phyloP scores from a whole-genome alignment of 2,888 invertebrate species.

The Meteorus colon region DNA sequence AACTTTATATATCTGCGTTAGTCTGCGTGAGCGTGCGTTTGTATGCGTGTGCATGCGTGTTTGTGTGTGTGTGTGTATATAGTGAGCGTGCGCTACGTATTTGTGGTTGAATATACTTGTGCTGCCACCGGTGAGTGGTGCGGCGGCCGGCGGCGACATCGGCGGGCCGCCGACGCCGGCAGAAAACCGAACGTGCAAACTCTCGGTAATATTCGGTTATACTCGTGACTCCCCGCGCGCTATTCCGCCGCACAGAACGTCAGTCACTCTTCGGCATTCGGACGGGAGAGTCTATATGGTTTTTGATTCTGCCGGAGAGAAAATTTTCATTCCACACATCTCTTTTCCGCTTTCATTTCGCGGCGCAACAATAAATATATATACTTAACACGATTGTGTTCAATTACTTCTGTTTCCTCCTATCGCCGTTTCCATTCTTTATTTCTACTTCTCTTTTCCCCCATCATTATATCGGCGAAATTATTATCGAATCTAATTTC shows the following conservation, averaged over 20 bases:
- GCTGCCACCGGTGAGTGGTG: constrained; percentile 62
- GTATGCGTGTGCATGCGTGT: background rate
- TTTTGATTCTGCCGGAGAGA: constrained; percentile 48
- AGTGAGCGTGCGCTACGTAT: background rate
- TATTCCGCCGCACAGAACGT: constrained; percentile 62
- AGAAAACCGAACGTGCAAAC: constrained; percentile 46
- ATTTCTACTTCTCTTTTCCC: background rate
- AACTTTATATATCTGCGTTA: no score
- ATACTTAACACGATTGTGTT: background rate
- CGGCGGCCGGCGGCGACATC: constrained; percentile 58
- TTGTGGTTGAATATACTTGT: constrained; percentile 47
- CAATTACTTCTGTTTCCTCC: background rate
- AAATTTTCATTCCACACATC: constrained; percentile 29
- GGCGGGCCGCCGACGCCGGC: constrained; percentile 59
- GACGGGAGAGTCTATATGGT: constrained; percentile 67
- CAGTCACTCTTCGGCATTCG: constrained; percentile 73
- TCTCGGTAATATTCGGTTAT: constrained; percentile 60
- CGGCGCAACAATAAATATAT: background rate
- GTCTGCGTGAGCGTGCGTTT: background rate
- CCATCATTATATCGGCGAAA: background rate
- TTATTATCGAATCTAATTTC: background rate
- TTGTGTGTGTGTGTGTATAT: background rate
- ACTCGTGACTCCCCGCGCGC: constrained; percentile 56
- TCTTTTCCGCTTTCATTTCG: constrained; percentile 5
- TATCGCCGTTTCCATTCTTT: background rate